These are phyloP conservation scores for Eulithis prunata DNA, from an alignment of 2,888 invertebrate species.

Conservation along the genomic window DNA sequence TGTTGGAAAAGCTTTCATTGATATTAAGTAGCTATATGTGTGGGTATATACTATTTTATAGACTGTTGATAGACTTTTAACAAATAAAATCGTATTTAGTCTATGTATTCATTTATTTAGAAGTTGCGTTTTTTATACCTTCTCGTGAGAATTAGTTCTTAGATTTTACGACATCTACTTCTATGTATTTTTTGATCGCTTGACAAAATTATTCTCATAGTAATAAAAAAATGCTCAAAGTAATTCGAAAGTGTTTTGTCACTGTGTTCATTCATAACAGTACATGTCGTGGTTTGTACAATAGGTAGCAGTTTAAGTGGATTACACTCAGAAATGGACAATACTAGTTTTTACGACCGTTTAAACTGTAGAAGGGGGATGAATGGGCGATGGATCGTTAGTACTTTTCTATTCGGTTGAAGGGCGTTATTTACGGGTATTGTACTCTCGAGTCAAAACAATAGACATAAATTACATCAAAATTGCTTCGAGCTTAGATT, in stretches of 20 bases:
- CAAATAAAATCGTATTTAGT: no score
- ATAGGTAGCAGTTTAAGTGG: conserved; percentile 61
- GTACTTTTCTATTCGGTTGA: conserved; percentile 56
- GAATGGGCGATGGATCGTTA: conserved; percentile 61
- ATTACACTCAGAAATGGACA: conserved; percentile 65
- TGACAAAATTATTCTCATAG: no score
- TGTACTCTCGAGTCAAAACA: conserved; percentile 50
- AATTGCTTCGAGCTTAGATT: conserved; percentile 42
- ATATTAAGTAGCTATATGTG: no score
- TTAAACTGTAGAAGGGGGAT: conserved; percentile 57
- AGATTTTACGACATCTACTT: no score
- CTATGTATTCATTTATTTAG: no score
- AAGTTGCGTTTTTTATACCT: no score
- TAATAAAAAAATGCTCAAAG: background rate
- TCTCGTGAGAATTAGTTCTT: no score
- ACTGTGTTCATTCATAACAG: conserved; percentile 43
- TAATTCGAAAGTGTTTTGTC: background rate
- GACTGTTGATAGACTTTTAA: no score
- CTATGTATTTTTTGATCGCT: no score
- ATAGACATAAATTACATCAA: conserved; percentile 44
- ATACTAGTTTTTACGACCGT: conserved; percentile 67
- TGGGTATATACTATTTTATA: no score
- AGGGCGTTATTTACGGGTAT: conserved; percentile 60
- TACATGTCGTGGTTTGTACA: conserved; percentile 54
- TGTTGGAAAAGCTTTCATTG: no score